These are phyloP conservation scores for Drosophila ironensis DNA, from an alignment of 1,140 invertebrate genomes.

Conservation along the genomic window DNA sequence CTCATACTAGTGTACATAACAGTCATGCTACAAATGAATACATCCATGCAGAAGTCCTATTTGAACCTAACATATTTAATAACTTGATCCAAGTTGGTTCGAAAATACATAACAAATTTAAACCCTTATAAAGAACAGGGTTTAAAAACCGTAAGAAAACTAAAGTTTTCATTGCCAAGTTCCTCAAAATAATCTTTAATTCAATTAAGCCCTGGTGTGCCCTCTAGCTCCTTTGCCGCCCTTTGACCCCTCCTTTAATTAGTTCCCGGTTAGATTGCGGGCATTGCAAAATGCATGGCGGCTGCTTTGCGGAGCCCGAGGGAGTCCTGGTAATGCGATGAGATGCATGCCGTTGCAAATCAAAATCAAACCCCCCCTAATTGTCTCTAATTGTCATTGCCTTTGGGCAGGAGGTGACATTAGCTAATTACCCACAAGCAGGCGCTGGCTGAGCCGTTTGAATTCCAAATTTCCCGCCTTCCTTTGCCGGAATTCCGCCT, in stretches of 20 bases:
- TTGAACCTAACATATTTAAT: too few species aligned
- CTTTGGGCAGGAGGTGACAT: constrained; percentile 10
- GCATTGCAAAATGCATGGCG: constrained; percentile 15
- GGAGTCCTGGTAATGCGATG: constrained; percentile 4
- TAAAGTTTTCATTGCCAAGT: too few species aligned
- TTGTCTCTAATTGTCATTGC: constrained; percentile 36
- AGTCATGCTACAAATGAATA: too few species aligned
- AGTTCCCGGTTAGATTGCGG: neutral
- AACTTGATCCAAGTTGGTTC: too few species aligned
- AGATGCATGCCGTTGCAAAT: constrained; percentile 11
- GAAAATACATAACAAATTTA: too few species aligned
- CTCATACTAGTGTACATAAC: too few species aligned
- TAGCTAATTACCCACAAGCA: constrained; percentile 18
- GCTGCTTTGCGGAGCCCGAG: neutral
- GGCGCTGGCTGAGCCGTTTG: neutral
- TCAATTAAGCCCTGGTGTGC: too few species aligned
- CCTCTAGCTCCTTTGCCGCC: too few species aligned
- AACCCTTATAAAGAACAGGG: too few species aligned
- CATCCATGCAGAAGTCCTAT: too few species aligned
- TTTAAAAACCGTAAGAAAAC: too few species aligned
- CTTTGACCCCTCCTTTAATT: neutral
- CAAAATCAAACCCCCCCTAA: constrained; percentile 24
- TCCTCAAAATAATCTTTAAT: too few species aligned
- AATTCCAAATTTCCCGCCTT: neutral
- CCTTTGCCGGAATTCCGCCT: neutral